These are phyloP conservation scores for Bombus terrestris DNA, from an alignment of 1,140 invertebrate species.

Conservation along the genomic window DNA sequence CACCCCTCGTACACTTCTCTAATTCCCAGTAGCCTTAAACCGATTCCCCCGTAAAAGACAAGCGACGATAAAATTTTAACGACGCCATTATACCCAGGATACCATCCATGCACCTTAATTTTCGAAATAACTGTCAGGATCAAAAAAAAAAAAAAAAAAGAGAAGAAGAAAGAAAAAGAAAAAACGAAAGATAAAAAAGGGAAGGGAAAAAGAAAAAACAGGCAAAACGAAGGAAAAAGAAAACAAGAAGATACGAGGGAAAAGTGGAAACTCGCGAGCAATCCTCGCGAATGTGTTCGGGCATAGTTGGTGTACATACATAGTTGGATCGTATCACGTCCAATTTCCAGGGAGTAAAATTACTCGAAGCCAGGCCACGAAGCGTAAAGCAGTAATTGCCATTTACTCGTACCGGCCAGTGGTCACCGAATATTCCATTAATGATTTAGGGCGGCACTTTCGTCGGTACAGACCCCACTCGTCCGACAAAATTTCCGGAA, in stretches of 20 bases:
- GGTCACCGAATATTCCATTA: slow-evolving; percentile 69
- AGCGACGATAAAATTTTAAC: slow-evolving; percentile 18
- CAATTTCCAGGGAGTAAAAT: slow-evolving; percentile 67
- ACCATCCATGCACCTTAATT: slow-evolving; percentile 1
- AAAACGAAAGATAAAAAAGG: no score
- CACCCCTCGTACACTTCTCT: neutral
- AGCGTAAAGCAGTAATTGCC: slow-evolving; percentile 69
- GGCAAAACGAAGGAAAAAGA: neutral
- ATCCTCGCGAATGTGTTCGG: slow-evolving; percentile 33
- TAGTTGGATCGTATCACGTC: slow-evolving; percentile 62
- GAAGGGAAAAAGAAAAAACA: no score
- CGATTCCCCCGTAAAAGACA: slow-evolving; percentile 18
- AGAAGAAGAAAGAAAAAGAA: neutral
- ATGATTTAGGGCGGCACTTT: slow-evolving; percentile 68
- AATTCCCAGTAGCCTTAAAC: neutral
- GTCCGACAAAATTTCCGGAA: slow-evolving; percentile 65
- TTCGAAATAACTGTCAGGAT: slow-evolving; percentile 9
- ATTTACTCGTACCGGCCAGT: slow-evolving; percentile 65
- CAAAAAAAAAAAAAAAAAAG: neutral
- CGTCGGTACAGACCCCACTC: slow-evolving; percentile 60
- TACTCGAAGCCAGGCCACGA: slow-evolving; percentile 66
- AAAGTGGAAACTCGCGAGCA: slow-evolving; percentile 3
- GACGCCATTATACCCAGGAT: neutral
- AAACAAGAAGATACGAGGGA: neutral
- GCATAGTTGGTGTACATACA: slow-evolving; percentile 21